Conservation (phyloP, 2,888 invertebrate species). For the Plusia festucae region DNA sequence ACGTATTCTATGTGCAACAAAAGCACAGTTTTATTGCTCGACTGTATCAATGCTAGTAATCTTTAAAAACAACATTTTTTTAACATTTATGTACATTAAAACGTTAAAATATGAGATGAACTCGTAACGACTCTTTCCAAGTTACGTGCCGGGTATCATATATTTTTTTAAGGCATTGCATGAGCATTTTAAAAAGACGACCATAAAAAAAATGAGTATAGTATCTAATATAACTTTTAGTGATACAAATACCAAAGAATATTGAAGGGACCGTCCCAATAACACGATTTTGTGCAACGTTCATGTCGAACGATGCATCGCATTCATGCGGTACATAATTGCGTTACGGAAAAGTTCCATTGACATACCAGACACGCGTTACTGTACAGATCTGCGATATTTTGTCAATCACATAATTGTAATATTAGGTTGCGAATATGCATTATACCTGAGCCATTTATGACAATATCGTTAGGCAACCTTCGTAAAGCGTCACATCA, state of each 20-base stretch:
- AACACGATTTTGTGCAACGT: not conserved
- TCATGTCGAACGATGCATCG: not conserved
- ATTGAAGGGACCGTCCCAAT: not conserved
- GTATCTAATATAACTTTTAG: not conserved
- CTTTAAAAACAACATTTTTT: no score
- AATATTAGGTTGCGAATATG: slow-evolving; percentile 3
- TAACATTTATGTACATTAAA: no score
- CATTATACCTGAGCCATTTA: not conserved
- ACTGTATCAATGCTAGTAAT: no score
- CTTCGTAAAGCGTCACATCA: not conserved
- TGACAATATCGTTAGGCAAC: not conserved
- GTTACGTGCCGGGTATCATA: no score
- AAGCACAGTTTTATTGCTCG: no score
- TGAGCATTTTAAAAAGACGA: not conserved
- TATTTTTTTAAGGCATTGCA: not conserved
- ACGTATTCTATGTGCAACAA: no score
- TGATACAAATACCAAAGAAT: not conserved
- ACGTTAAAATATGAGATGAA: no score
- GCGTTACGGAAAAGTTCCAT: not conserved
- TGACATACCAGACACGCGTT: not conserved
- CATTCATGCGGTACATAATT: not conserved
- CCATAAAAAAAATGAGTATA: no score
- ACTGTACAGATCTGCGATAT: slow-evolving; percentile 1
- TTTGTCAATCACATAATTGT: not conserved
- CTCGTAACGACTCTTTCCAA: no score